phyloP scores from a whole-genome alignment of 1,140 invertebrate species.

The Helicoverpa zea region DNA sequence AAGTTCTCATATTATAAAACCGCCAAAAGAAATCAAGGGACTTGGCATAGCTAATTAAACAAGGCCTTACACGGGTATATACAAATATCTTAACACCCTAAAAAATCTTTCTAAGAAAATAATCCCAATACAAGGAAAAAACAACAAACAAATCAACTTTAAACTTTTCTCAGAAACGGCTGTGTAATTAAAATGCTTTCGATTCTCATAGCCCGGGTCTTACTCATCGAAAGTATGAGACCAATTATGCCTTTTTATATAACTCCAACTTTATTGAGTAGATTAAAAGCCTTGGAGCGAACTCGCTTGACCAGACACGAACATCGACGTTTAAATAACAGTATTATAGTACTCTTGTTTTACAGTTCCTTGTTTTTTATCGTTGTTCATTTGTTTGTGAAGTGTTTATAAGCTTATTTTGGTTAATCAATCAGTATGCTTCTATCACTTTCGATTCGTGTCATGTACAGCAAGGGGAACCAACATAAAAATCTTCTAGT shows the following conservation, averaged over 20 bases:
- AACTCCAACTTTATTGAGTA: conserved; percentile 57
- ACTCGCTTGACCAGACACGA: conserved; percentile 37
- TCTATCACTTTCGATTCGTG: too few relatives aligned
- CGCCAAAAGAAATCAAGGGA: too few relatives aligned
- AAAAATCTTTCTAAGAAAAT: too few relatives aligned
- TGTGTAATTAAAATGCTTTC: conserved; percentile 50
- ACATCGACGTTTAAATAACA: conserved; percentile 42
- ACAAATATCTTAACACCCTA: too few relatives aligned
- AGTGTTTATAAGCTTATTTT: too few relatives aligned
- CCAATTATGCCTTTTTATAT: conserved; percentile 56
- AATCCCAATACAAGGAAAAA: too few relatives aligned
- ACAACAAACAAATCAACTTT: conserved; percentile 9
- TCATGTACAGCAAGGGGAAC: too few relatives aligned
- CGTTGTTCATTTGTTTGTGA: neutral
- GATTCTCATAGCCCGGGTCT: conserved; percentile 26
- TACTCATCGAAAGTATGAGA: conserved; percentile 48
- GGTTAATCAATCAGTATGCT: too few relatives aligned
- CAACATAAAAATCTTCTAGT: too few relatives aligned
- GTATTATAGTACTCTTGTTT: conserved; percentile 1
- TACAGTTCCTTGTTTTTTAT: neutral
- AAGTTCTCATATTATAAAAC: too few relatives aligned
- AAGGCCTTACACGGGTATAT: too few relatives aligned
- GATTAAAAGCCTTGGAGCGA: conserved; percentile 56
- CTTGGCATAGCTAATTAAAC: too few relatives aligned
- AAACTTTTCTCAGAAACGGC: conserved; percentile 24